Evolutionary conservation across 2,888 invertebrate species (phyloP), one percentile per base, ranked within the genome.

Genomic region (Druceiella hillmani): DNA sequence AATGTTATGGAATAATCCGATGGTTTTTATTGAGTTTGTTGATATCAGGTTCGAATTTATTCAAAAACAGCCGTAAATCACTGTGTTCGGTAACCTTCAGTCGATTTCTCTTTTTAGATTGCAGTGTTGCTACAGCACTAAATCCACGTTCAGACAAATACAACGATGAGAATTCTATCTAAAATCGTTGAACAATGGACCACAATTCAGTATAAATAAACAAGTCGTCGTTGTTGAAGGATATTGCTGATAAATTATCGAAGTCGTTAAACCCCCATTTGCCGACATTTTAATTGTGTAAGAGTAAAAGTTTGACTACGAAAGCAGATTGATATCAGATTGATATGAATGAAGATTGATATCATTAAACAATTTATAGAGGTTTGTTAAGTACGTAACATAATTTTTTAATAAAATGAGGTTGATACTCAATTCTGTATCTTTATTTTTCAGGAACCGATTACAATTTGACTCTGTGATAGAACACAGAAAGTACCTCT

Each of bases 171-270:
- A n/a, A n/a, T n/a, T n/a, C n/a, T n/a, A n/a, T n/a, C n/a, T n/a
- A n/a, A 20, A 20, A 20, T 20, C n/a, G 22, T 20, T 20, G 6
- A 20, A 20, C 22, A 20, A 20, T 20, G 6, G 22, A 20, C 22
- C 22, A 20, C n/a, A 20, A 20, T 20, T n/a, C 6, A 20, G 22
- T 7, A 20, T 20, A 20, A 20, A 20, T n/a, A 20, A 6, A 9
- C 22, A 20, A 20, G 6, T 20, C 22, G 22, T 20, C 22, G 22
- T 20, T 20, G 22, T 20, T 20, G n/a, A 20, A 20, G 22, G 22
- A 20, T 20, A 6, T n/a, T 20, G 22, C 6, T 20, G 22, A 20
- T 20, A 9, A 20, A 20, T 20, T 20, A 20, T 6, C 6, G 6
- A 20, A 6, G n/a, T 20, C n/a, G n/a, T 20, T 20, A 20, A 20